phyloP scores from a whole-genome alignment of 1,140 invertebrate genomes.

The Zophobas morio region DNA sequence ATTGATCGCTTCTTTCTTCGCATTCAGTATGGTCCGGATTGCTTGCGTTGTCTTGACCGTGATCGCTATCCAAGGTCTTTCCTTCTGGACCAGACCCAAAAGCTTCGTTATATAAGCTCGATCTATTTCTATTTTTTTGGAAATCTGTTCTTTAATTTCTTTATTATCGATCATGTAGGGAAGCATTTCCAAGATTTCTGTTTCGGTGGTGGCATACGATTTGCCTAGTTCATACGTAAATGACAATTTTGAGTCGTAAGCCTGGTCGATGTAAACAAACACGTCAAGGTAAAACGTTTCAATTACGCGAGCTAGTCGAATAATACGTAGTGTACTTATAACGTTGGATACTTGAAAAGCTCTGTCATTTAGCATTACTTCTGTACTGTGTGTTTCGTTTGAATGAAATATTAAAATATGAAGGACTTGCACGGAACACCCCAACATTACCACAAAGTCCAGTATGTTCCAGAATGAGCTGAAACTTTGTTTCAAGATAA shows the following conservation, averaged over 20 bases:
- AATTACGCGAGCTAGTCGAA: too few relatives aligned
- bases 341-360: too few relatives aligned
- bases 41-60: constrained; percentile 70
- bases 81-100: constrained; percentile 67
- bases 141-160: constrained; percentile 66
- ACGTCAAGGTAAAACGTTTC: too few relatives aligned
- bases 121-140: constrained; percentile 65
- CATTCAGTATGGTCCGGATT: constrained; percentile 67
- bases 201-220: constrained; percentile 72
- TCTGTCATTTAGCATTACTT: too few relatives aligned
- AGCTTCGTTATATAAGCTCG: constrained; percentile 67
- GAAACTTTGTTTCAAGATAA: constrained; percentile 11
- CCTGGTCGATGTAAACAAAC: too few relatives aligned
- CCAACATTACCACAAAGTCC: constrained; percentile 50
- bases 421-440: not conserved
- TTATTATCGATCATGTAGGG: constrained; percentile 73
- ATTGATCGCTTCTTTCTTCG: constrained; percentile 56
- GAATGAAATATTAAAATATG: not conserved
- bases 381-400: not conserved
- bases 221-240: constrained; percentile 67
- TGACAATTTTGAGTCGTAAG: constrained; percentile 56
- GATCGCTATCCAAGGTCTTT: constrained; percentile 69
- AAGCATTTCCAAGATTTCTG: constrained; percentile 72
- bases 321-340: too few relatives aligned
- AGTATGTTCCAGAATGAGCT: constrained; percentile 49